Conservation (phyloP, 2,888 invertebrate genomes). For the Cephus rjabovi region DNA sequence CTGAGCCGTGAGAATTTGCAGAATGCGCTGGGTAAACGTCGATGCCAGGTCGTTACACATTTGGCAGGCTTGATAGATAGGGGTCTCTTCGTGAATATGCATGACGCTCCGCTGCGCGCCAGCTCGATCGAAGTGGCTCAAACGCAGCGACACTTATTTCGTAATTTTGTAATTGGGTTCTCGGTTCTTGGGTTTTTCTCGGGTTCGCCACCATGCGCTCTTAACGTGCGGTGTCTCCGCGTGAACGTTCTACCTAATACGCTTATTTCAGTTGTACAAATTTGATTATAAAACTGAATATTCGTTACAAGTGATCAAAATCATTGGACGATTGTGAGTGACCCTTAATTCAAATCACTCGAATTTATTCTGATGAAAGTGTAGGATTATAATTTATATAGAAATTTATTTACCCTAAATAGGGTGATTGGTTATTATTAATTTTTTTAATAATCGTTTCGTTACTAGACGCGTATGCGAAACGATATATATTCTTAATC, state of each 20-base stretch:
- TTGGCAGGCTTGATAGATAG: conserved; percentile 27
- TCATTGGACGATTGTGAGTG: background rate
- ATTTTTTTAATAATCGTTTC: background rate
- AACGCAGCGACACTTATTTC: background rate
- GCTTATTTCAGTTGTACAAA: background rate
- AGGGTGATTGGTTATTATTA: background rate
- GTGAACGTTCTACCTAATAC: background rate
- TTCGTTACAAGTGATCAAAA: background rate
- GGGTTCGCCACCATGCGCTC: background rate
- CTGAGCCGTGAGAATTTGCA: conserved; percentile 26
- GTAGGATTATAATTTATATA: background rate
- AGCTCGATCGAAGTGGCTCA: background rate
- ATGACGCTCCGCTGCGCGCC: conserved; percentile 17
- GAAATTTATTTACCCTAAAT: background rate
- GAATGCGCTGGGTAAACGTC: conserved; percentile 11
- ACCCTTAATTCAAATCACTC: background rate
- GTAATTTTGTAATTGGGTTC: background rate
- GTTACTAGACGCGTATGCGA: background rate
- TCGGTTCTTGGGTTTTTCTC: background rate
- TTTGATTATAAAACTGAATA: background rate
- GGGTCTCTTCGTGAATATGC: conserved; percentile 36
- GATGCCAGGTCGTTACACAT: conserved; percentile 19
- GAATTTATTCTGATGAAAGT: background rate
- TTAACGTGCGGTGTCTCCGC: background rate
- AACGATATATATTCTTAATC: background rate